phyloP scores from a whole-genome alignment of 1,140 invertebrate genomes.

The Neodiprion pinetum region DNA sequence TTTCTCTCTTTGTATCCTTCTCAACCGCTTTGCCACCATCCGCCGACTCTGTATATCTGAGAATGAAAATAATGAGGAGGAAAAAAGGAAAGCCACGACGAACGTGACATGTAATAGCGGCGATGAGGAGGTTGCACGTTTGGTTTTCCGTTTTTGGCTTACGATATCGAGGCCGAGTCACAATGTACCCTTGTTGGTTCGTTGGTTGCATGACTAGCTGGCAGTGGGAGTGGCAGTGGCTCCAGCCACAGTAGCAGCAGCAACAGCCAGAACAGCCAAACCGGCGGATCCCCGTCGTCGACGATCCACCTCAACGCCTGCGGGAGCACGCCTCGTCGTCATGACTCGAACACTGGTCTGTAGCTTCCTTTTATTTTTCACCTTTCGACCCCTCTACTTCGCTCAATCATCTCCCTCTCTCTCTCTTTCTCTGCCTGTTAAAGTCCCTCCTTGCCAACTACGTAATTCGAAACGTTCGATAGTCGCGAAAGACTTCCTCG shows the following conservation, averaged over 20 bases:
- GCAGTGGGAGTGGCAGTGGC: conserved; percentile 48
- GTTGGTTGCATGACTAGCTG: conserved; percentile 62
- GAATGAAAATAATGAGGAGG: conserved; percentile 8
- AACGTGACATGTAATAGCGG: neutral
- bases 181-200: conserved; percentile 25
- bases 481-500: too few relatives aligned
- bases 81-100: neutral
- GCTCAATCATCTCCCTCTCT: conserved; percentile 20
- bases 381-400: conserved; percentile 23
- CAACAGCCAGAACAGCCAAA: conserved; percentile 59
- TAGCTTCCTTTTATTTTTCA: conserved; percentile 33
- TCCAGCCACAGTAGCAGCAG: conserved; percentile 47
- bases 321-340: conserved; percentile 43
- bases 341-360: conserved; percentile 55
- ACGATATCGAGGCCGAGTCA: neutral
- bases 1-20: neutral
- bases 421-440: conserved; percentile 24
- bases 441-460: conserved; percentile 26
- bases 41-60: neutral
- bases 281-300: conserved; percentile 46
- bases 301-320: conserved; percentile 41
- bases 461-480: too few relatives aligned
- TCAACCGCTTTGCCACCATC: neutral
- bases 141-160: neutral
- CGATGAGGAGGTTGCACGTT: conserved; percentile 7